These are phyloP conservation scores for Streptopelia turtur DNA, from an alignment of 2,797 vertebrate genomes.

Conservation along the genomic window DNA sequence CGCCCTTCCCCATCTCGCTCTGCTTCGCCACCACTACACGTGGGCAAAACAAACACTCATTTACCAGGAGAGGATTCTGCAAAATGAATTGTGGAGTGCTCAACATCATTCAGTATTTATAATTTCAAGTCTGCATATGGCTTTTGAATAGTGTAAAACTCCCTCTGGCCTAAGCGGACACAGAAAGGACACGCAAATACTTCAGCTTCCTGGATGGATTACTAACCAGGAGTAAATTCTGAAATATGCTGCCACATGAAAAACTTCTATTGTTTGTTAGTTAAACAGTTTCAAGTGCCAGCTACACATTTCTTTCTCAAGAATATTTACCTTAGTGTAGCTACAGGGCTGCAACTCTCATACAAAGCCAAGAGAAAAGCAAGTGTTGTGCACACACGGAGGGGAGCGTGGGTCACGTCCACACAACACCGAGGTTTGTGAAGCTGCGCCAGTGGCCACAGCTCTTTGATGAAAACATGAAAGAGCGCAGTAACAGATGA, in stretches of 20 bases:
- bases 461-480: slow-evolving; percentile 41
- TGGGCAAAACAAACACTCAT: not conserved
- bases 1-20: not conserved
- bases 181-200: not conserved
- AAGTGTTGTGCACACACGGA: not conserved
- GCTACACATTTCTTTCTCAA: not conserved
- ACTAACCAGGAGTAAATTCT: not conserved
- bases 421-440: not conserved
- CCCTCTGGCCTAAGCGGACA: not conserved
- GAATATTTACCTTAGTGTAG: slow-evolving; percentile 6
- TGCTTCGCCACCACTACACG: not conserved
- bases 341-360: not conserved
- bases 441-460: slow-evolving; percentile 9
- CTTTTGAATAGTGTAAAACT: not conserved
- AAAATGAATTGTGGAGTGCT: not conserved
- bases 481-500: not conserved
- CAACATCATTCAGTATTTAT: not conserved
- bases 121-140: not conserved
- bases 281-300: not conserved
- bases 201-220: not conserved
- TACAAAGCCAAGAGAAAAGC: not conserved
- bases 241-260: not conserved
- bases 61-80: not conserved
- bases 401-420: not conserved
- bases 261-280: not conserved